These are phyloP conservation scores for Oreochromis spilurus DNA, from an alignment of 2,113 vertebrate genomes.

Conservation along the genomic window DNA sequence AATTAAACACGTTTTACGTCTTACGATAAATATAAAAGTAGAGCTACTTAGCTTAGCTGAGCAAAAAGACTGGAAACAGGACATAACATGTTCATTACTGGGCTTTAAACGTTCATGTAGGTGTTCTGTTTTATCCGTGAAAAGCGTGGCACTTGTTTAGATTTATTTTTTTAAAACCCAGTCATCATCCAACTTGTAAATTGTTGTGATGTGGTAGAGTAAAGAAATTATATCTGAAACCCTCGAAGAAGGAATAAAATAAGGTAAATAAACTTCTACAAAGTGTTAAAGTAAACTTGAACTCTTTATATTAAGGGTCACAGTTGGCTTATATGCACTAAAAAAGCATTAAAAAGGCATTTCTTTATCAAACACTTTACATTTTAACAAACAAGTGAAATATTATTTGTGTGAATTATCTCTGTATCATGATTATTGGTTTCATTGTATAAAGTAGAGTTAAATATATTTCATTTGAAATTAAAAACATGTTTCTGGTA, in stretches of 20 bases:
- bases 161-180: not conserved
- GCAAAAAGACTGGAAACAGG: not conserved
- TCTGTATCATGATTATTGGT: not conserved
- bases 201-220: not conserved
- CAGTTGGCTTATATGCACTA: not conserved
- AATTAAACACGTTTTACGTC: not conserved
- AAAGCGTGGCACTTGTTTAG: not conserved
- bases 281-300: not conserved
- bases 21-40: not conserved
- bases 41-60: not conserved
- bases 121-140: not conserved
- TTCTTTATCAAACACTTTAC: not conserved
- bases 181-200: not conserved
- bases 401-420: not conserved
- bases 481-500: constrained; percentile 31
- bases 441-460: constrained; percentile 31
- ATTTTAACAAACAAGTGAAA: not conserved
- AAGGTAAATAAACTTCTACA: not conserved
- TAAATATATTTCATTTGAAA: constrained; percentile 48
- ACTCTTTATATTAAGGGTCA: not conserved
- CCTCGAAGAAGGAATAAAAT: not conserved
- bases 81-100: not conserved
- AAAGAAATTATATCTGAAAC: not conserved
- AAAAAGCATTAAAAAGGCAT: not conserved
- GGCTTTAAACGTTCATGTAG: not conserved